Percentiles rank a stretch among this genome's conserved stretches.
Evolutionary conservation across 2,113 vertebrate genomes (phyloP).

Genomic region (Sinocyclocheilus grahami): DNA sequence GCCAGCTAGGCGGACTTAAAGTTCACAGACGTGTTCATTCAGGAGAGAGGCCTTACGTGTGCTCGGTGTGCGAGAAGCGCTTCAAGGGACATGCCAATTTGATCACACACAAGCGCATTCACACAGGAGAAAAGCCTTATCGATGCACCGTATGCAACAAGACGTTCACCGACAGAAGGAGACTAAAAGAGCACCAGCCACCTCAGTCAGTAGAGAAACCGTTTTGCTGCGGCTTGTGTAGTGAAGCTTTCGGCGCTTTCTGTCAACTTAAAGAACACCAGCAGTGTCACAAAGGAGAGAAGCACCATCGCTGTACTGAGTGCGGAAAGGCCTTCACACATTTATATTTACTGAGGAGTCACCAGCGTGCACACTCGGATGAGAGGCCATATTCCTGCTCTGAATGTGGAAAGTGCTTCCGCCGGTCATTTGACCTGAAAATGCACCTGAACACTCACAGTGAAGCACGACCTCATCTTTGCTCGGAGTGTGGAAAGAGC

Average conservation of each 20-base stretch:
- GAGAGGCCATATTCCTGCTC: conserved; percentile 11
- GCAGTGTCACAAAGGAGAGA: conserved; percentile 9
- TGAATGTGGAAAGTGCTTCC: conserved; percentile 16
- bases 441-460: conserved; percentile 19
- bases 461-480: background rate
- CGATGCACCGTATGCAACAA: conserved; percentile 2
- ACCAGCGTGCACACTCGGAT: conserved; percentile 2
- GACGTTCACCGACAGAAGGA: background rate
- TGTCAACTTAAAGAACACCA: conserved; percentile 27
- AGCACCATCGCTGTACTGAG: background rate
- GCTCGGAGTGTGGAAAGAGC: conserved; percentile 27
- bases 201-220: background rate
- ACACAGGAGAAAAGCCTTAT: conserved; percentile 14
- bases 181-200: conserved; percentile 19
- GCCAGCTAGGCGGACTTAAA: background rate
- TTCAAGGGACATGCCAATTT: conserved; percentile 36
- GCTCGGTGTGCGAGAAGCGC: background rate
- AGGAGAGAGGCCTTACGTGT: conserved; percentile 14
- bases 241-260: background rate
- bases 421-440: conserved; percentile 1
- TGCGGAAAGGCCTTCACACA: conserved; percentile 23
- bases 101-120: background rate
- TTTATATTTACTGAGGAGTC: background rate
- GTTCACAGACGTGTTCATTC: conserved; percentile 20
- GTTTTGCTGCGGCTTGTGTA: background rate